These are phyloP conservation scores for Disparrhopalites patrizii DNA, from an alignment of 2,888 invertebrate genomes.

Conservation along the genomic window DNA sequence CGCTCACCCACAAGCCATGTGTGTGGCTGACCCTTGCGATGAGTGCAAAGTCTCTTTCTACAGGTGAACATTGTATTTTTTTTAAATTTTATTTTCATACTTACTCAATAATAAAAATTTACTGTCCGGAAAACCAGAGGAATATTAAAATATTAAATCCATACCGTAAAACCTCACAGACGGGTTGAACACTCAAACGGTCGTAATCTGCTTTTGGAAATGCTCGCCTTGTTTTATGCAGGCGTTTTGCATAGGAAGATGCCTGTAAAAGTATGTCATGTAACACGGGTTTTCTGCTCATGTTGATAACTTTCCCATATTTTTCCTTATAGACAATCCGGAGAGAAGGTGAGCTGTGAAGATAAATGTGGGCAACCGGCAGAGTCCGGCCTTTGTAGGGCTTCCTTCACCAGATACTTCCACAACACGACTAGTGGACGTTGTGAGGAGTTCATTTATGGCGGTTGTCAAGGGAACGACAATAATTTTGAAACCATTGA, in stretches of 20 bases:
- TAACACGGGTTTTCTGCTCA: background rate
- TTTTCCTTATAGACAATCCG: constrained; percentile 39
- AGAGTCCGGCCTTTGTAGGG: constrained; percentile 46
- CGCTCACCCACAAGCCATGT: constrained; percentile 50
- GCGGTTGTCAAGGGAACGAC: constrained; percentile 53
- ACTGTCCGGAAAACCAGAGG: too few species aligned
- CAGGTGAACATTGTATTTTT: constrained; percentile 35
- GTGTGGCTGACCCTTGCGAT: constrained; percentile 51
- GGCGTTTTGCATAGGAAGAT: background rate
- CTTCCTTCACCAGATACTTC: constrained; percentile 49
- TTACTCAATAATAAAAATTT: too few species aligned
- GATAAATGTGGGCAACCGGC: constrained; percentile 48
- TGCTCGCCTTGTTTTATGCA: too few species aligned
- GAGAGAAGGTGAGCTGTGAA: constrained; percentile 49
- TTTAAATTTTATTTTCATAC: too few species aligned
- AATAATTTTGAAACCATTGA: constrained; percentile 52
- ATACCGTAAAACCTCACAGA: too few species aligned
- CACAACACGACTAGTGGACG: constrained; percentile 50
- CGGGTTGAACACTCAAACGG: too few species aligned
- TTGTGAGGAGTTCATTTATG: constrained; percentile 52
- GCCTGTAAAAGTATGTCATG: background rate
- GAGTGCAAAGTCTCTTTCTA: constrained; percentile 50
- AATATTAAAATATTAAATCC: too few species aligned
- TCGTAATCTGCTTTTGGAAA: too few species aligned
- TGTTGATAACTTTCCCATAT: background rate